Percentiles rank a stretch among this genome's conserved stretches.
Evolutionary conservation across 2,888 invertebrate species (phyloP).

Genomic region (Melangyna quadrimaculata): DNA sequence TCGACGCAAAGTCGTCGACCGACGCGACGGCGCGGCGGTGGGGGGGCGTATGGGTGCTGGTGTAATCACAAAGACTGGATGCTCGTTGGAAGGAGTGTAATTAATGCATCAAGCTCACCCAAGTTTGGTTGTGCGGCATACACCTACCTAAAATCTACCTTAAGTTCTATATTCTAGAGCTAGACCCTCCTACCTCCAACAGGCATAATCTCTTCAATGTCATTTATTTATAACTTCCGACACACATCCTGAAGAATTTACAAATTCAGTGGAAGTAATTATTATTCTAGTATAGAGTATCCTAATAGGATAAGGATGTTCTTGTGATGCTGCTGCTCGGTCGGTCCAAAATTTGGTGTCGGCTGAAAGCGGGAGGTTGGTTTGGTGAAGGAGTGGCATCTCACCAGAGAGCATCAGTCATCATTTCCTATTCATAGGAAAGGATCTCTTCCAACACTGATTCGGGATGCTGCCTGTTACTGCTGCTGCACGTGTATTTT

Average conservation of each 20-base stretch:
- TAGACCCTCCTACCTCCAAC: not conserved
- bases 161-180: not conserved
- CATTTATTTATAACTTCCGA: slow-evolving; percentile 71
- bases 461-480: slow-evolving; percentile 1
- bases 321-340: no score
- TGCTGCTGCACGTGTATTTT: not conserved
- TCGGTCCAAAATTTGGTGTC: not conserved
- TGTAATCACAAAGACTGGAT: not conserved
- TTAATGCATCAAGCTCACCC: slow-evolving; percentile 58
- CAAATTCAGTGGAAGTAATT: slow-evolving; percentile 71
- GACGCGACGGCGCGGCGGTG: not conserved
- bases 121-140: not conserved
- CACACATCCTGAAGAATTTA: slow-evolving; percentile 69
- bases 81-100: slow-evolving; percentile 34
- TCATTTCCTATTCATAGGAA: slow-evolving; percentile 64
- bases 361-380: not conserved
- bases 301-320: slow-evolving; percentile 63
- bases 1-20: not conserved
- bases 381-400: not conserved
- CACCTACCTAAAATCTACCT: no score
- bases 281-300: slow-evolving; percentile 60
- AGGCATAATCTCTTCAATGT: slow-evolving; percentile 65
- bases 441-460: slow-evolving; percentile 15
- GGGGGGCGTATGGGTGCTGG: not conserved
- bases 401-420: slow-evolving; percentile 37